Evolutionary conservation across 2,888 invertebrate species (phyloP), one percentile per base, ranked within the genome.

Genomic region (Oscheius sp.): DNA sequence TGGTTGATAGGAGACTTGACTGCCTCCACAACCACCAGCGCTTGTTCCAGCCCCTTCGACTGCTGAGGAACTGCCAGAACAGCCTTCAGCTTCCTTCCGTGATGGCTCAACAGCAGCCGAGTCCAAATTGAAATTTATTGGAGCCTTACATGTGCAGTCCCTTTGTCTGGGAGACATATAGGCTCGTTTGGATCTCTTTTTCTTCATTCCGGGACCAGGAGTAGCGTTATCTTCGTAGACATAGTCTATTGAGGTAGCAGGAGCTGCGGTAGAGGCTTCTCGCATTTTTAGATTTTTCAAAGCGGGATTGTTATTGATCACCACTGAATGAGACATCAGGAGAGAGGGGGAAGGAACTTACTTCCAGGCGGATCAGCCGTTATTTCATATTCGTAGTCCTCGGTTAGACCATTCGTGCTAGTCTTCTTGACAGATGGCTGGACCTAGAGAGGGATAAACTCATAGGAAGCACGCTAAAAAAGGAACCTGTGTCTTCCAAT

Each of bases 301-400:
- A 27, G 55, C 67, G 4, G 67, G 67, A 20, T 67, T 67, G 23
- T 8, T 42, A 33, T 67, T 67, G 15, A 67, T 67, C 45, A n/a
- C 57, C 45, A 67, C 67, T 67, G 55, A 67, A 55, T 29, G 5
- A 27, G 10, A 3, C 3, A 15, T 12, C 12, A 42, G 12, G 17
- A 42, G 12, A n/a, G 4, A 4, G 15, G 29, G 15, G 63, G 0
- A 20, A 17, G 34, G 10, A 17, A 69, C 69, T 45, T 17, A 70
- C 70, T 34, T 20, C 65, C 65, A 25, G 70, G 70, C 6, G 70
- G 70, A 65, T 70, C 65, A 12, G 37, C 70, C 1, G 52, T 52
- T 5, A 70, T 65, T 34, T 70, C 70, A 25, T 70, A 70, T 53
- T 70, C 70, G 46, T 70, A 70, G 42, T 70, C 70, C 1, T 50